Percentiles rank a stretch among this genome's conserved stretches.
Conservation (phyloP, 2,888 invertebrate species). For the Meganola albula region DNA sequence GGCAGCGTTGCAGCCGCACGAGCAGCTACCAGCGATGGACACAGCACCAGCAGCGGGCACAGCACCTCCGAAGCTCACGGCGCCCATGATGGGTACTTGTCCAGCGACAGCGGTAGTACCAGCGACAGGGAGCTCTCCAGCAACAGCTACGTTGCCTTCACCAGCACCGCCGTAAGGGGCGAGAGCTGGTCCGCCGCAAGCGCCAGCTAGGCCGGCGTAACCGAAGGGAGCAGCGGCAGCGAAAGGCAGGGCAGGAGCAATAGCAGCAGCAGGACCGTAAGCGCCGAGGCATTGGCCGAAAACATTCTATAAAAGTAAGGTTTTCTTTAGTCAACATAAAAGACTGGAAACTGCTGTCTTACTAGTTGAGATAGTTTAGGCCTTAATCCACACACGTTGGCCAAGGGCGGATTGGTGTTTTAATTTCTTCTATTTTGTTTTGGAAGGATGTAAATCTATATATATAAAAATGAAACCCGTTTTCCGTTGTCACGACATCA, state of each 20-base stretch:
- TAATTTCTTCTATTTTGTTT: no score
- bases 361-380: no score
- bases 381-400: no score
- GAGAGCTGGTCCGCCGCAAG: constrained; percentile 8
- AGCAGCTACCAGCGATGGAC: constrained; percentile 29
- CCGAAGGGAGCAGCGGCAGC: constrained; percentile 1
- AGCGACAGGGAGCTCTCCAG: constrained; percentile 32
- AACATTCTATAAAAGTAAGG: no score
- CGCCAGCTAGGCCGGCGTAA: constrained; percentile 5
- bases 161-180: constrained; percentile 27
- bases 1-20: constrained; percentile 12
- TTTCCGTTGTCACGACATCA: no score
- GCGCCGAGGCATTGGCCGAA: no score
- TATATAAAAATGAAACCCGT: no score
- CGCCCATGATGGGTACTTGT: constrained; percentile 32
- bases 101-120: constrained; percentile 35
- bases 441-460: no score
- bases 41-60: constrained; percentile 36
- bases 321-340: no score
- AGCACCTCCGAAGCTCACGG: constrained; percentile 30
- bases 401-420: no score
- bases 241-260: not conserved
- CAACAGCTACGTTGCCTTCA: constrained; percentile 32
- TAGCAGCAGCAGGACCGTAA: not conserved
- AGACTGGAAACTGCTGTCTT: no score